A percentile compares a stretch with the other conserved stretches of the same genome.
These are phyloP conservation scores for Rhagoletis pomonella DNA, from an alignment of 1,140 invertebrate genomes.

Conservation along the genomic window DNA sequence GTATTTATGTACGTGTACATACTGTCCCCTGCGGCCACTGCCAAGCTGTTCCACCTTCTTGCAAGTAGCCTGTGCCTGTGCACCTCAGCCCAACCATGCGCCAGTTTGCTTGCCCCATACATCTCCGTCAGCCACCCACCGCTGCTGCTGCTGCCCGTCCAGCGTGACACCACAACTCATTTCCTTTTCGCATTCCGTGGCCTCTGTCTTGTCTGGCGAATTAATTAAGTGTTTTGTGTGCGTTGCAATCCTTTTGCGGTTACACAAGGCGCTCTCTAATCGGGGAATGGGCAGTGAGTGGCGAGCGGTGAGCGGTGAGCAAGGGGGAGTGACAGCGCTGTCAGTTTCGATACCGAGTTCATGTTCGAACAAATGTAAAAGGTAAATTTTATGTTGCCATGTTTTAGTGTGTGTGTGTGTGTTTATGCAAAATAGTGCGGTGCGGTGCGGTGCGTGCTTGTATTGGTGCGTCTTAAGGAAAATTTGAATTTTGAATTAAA, in stretches of 20 bases:
- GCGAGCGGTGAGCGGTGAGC: too few species aligned
- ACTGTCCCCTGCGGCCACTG: slow-evolving; percentile 32
- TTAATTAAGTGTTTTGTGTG: slow-evolving; percentile 72
- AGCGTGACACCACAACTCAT: slow-evolving; percentile 22
- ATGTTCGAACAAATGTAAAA: background rate
- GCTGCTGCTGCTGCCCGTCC: background rate
- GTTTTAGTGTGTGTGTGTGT: background rate
- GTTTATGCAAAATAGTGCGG: background rate
- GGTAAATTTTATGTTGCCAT: background rate
- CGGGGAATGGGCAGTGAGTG: too few species aligned
- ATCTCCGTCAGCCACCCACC: too few species aligned
- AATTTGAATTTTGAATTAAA: slow-evolving; percentile 55
- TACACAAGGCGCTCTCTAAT: slow-evolving; percentile 18
- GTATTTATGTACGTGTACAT: slow-evolving; percentile 40
- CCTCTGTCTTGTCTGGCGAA: slow-evolving; percentile 67
- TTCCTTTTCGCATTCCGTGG: slow-evolving; percentile 1
- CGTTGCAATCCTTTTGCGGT: slow-evolving; percentile 70
- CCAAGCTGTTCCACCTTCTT: slow-evolving; percentile 18
- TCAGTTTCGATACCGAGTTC: background rate
- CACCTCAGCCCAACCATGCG: background rate
- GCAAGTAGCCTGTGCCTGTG: background rate
- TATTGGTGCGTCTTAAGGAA: slow-evolving; percentile 14
- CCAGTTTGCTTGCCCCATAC: too few species aligned
- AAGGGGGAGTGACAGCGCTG: background rate
- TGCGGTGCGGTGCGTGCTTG: background rate